Conservation (phyloP, 1,140 invertebrate genomes). For the Coboldia fuscipes region DNA sequence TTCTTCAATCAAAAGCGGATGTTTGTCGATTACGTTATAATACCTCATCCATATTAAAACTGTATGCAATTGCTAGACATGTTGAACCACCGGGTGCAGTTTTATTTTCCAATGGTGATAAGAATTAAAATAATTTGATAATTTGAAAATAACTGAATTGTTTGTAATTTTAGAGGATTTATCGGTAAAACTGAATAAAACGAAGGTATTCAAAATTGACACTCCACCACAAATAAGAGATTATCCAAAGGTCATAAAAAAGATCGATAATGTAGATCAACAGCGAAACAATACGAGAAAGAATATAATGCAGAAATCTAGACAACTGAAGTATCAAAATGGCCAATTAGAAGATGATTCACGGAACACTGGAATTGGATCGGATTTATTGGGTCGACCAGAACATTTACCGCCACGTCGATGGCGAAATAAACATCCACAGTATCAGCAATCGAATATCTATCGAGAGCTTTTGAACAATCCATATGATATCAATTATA, state of each 20-base stretch:
- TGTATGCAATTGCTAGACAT: slow-evolving; percentile 46
- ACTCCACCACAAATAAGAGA: slow-evolving; percentile 15
- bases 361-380: too few relatives aligned
- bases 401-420: too few relatives aligned
- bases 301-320: too few relatives aligned
- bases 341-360: too few relatives aligned
- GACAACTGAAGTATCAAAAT: too few relatives aligned
- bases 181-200: slow-evolving; percentile 17
- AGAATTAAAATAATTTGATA: background rate
- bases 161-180: slow-evolving; percentile 10
- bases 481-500: too few relatives aligned
- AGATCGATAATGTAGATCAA: slow-evolving; percentile 4
- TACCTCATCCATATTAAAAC: slow-evolving; percentile 33
- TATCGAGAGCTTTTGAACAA: too few relatives aligned
- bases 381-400: too few relatives aligned
- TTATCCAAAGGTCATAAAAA: slow-evolving; percentile 20
- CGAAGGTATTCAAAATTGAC: slow-evolving; percentile 9
- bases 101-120: slow-evolving; percentile 23
- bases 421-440: too few relatives aligned
- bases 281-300: background rate
- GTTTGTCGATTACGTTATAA: slow-evolving; percentile 54
- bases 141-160: background rate
- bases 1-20: slow-evolving; percentile 40
- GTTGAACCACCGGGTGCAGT: slow-evolving; percentile 42
- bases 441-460: too few relatives aligned